A percentile compares a stretch with the other conserved stretches of the same genome.
Evolutionary conservation across 2,113 vertebrate genomes (phyloP).

Genomic region (Sylvilagus bachmani): DNA sequence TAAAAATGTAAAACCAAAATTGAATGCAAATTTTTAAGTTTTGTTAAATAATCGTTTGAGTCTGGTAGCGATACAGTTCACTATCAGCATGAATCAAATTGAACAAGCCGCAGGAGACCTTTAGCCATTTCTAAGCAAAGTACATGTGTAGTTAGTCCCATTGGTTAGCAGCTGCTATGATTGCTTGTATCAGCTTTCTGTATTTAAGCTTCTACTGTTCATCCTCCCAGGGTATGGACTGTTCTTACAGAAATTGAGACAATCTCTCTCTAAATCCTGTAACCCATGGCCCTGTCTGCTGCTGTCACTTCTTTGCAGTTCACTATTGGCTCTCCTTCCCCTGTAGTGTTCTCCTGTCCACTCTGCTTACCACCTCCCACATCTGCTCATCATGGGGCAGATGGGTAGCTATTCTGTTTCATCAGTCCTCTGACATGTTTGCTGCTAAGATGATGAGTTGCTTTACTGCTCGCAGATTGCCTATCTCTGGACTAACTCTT

Average conservation of each 20-base stretch:
- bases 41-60: slow-evolving; percentile 46
- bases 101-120: not conserved
- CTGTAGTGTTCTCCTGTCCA: not conserved
- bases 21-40: slow-evolving; percentile 51
- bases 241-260: not conserved
- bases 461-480: not conserved
- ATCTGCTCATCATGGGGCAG: not conserved
- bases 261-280: not conserved
- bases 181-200: not conserved
- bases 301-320: not conserved
- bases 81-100: not conserved
- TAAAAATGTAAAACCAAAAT: slow-evolving; percentile 28
- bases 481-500: not conserved
- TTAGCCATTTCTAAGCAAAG: not conserved
- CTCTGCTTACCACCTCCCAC: not conserved
- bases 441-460: not conserved
- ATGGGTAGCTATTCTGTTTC: not conserved
- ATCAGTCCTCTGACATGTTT: not conserved
- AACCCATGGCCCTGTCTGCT: not conserved
- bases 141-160: not conserved
- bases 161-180: not conserved
- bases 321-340: not conserved
- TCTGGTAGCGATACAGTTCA: not conserved
- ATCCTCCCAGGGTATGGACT: not conserved
- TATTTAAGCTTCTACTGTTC: not conserved